A percentile compares a stretch with the other conserved stretches of the same genome.
phyloP scores from a whole-genome alignment of 2,113 vertebrate genomes.

The Rafetus swinhoei region DNA sequence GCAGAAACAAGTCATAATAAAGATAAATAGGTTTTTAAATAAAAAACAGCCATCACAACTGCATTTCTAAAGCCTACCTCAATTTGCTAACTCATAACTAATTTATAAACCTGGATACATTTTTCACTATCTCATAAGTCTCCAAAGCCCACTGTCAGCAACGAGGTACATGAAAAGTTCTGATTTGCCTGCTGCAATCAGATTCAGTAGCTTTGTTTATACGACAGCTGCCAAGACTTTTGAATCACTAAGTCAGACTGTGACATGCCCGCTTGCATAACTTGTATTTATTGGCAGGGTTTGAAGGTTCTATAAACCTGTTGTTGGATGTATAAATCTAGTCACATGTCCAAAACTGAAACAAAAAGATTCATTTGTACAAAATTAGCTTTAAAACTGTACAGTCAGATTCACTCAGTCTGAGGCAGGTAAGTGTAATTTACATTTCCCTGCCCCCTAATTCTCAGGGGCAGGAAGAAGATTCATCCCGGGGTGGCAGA shows the following conservation, averaged over 20 bases:
- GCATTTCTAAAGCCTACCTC: background rate
- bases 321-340: slow-evolving; percentile 33
- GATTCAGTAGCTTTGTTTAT: slow-evolving; percentile 68
- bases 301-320: slow-evolving; percentile 9
- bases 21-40: background rate
- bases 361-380: slow-evolving; percentile 17
- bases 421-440: background rate
- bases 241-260: slow-evolving; percentile 71
- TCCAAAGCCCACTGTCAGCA: slow-evolving; percentile 1
- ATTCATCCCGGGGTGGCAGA: background rate
- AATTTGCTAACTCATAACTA: background rate
- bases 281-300: slow-evolving; percentile 54
- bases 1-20: background rate
- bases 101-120: background rate
- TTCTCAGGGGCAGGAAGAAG: background rate
- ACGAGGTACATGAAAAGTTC: background rate
- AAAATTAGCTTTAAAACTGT: slow-evolving; percentile 37
- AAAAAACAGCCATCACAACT: background rate
- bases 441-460: background rate
- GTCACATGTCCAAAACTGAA: background rate
- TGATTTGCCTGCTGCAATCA: slow-evolving; percentile 8
- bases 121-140: slow-evolving; percentile 54
- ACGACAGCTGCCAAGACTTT: slow-evolving; percentile 29
- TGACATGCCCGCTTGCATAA: slow-evolving; percentile 65
- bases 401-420: background rate